Evolutionary conservation across 1,140 invertebrate genomes (phyloP), one percentile per base, ranked within the genome.

Genomic region (Drosophila insularis): DNA sequence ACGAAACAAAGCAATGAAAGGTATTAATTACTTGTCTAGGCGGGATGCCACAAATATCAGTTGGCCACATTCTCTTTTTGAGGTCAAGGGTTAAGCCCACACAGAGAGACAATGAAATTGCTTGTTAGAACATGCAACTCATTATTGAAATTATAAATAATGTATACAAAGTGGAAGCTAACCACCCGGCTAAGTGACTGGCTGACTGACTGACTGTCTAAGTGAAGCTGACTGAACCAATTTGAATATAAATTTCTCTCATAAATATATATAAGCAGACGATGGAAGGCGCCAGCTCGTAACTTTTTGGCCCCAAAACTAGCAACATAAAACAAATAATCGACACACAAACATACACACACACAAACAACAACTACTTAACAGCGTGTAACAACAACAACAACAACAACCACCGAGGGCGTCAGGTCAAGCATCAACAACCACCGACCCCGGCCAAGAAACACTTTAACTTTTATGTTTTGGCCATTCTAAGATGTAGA

Each of bases 131-230:
- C 35, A 13, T 37, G 32, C 32, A 76, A 50, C 70, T 80, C 70
- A 74, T 85, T 78, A 85, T 80, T 73, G 69, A 85, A 85, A 85
- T 77, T 70, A 64, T 85, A 68, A 84, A 84, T 77, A 74, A 85
- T 80, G 81, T 69, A 80, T 69, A 66, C 65, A 43, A 31, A 63
- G 43, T 39, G 7, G 32, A 3, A 54, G 35, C 21, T 61, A 61
- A 50, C 55, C 32, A 39, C 46, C 50, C 53, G 43, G 50, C 53
- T 37, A 50, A 50, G 8, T 50, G 43, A 50, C 43, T 27, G 27
- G 5, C 27, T 19, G 17, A 8, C 63, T 62, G n/a, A 21, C 60
- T 21, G 21, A 19, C 59, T 46, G 21, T 32, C 31, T 19, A 40
- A 59, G 39, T 17, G 8, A 13, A 17, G 53, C 50, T 54, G 11